Evolutionary conservation across 2,888 invertebrate species (phyloP).

Genomic region (Caradrina kadenii): DNA sequence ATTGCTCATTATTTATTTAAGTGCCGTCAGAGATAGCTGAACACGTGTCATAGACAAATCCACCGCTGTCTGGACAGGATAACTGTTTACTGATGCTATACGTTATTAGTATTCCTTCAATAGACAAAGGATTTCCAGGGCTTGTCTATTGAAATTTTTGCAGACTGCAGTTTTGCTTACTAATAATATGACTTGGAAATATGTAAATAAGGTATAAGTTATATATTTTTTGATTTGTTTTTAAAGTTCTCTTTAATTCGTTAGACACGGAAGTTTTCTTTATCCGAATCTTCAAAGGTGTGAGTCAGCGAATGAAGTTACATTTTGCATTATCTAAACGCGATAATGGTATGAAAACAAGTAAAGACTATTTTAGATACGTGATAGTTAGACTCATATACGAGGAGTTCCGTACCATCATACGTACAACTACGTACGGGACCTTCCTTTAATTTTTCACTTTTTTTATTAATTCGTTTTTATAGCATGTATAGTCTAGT

Average conservation of each 20-base stretch:
- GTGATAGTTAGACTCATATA: too few relatives aligned
- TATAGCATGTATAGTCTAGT: too few relatives aligned
- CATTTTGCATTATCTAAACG: constrained; percentile 33
- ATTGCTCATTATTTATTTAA: constrained; percentile 62
- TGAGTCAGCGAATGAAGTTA: constrained; percentile 39
- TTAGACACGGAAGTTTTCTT: not conserved
- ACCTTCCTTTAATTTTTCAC: too few relatives aligned
- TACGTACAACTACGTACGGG: too few relatives aligned
- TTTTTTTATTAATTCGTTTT: too few relatives aligned
- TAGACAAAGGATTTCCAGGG: constrained; percentile 44
- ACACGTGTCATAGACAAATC: constrained; percentile 57
- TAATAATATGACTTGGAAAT: constrained; percentile 5
- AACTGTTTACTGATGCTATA: constrained; percentile 55
- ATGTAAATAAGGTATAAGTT: constrained; percentile 13
- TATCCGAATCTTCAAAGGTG: constrained; percentile 4
- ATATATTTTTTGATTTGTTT: not conserved
- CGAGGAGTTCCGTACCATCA: too few relatives aligned
- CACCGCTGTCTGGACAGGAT: constrained; percentile 49
- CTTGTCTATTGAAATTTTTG: constrained; percentile 30
- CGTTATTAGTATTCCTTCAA: constrained; percentile 56
- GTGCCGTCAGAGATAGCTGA: constrained; percentile 41
- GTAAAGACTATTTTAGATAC: constrained; percentile 13
- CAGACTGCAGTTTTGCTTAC: constrained; percentile 21
- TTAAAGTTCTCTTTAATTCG: constrained; percentile 16
- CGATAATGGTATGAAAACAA: constrained; percentile 41